These are phyloP conservation scores for Anisognathus igniventris DNA, from an alignment of 2,797 vertebrate species.

Conservation along the genomic window DNA sequence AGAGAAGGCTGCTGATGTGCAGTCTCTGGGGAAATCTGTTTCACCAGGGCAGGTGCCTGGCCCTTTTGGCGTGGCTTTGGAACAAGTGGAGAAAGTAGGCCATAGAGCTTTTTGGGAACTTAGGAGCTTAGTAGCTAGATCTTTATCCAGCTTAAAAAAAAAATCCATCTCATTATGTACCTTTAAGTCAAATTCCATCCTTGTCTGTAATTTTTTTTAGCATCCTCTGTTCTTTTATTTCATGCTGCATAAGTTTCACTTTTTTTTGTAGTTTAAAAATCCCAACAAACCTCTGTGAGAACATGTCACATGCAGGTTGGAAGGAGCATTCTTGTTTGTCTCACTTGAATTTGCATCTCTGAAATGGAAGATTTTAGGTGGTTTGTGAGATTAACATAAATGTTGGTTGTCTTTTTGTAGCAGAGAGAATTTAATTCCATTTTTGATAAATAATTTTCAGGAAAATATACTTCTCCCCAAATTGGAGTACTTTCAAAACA, in stretches of 20 bases:
- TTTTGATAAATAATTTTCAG: background rate
- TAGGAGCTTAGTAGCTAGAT: background rate
- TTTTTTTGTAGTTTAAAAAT: background rate
- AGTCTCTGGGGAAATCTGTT: background rate
- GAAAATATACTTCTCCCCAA: background rate
- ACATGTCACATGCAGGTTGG: background rate
- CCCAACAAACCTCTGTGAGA: fast-evolving
- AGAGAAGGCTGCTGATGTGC: background rate
- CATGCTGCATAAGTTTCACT: background rate
- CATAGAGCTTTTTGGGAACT: background rate
- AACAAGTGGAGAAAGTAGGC: background rate
- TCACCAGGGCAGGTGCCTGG: background rate
- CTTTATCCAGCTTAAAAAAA: background rate
- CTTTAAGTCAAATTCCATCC: background rate
- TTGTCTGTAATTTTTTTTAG: fast-evolving
- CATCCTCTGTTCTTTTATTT: background rate
- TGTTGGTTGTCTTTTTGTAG: background rate
- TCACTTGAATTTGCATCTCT: background rate
- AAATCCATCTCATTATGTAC: background rate
- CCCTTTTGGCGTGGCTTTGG: background rate
- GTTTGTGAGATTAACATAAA: background rate
- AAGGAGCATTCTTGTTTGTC: background rate
- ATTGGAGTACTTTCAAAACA: background rate
- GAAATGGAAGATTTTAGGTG: background rate
- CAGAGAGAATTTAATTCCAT: background rate